These are phyloP conservation scores for Aphidius colemani DNA, from an alignment of 2,888 invertebrate genomes.

Conservation along the genomic window DNA sequence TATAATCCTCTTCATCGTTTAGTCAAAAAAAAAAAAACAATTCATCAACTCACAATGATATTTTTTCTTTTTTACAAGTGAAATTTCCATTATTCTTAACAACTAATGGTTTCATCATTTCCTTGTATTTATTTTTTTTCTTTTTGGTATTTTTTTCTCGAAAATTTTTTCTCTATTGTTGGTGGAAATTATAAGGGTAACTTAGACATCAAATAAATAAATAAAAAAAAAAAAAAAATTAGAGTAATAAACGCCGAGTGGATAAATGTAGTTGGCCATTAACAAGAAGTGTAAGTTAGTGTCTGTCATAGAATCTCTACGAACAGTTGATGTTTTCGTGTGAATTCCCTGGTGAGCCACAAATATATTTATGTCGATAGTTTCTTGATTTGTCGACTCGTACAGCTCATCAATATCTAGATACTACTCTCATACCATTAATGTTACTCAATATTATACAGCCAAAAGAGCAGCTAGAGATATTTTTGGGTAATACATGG, in stretches of 20 bases:
- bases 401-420: conserved; percentile 56
- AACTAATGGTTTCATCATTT: background rate
- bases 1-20: too few relatives aligned
- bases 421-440: conserved; percentile 37
- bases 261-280: too few relatives aligned
- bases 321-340: conserved; percentile 38
- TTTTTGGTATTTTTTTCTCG: background rate
- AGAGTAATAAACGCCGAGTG: too few relatives aligned
- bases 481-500: conserved; percentile 46
- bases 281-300: conserved; percentile 48
- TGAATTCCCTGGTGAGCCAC: conserved; percentile 55
- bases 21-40: too few relatives aligned
- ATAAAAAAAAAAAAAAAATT: too few relatives aligned
- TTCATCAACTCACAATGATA: too few relatives aligned
- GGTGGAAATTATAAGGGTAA: too few relatives aligned
- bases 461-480: conserved; percentile 46
- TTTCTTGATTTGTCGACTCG: conserved; percentile 61
- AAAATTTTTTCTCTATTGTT: too few relatives aligned
- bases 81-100: conserved; percentile 5
- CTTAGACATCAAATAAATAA: too few relatives aligned
- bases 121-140: background rate
- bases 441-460: conserved; percentile 16
- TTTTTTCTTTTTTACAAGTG: too few relatives aligned
- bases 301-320: conserved; percentile 52
- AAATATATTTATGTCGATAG: conserved; percentile 61